Conservation (phyloP, 2,797 vertebrate species). For the Sebastes reedi region DNA sequence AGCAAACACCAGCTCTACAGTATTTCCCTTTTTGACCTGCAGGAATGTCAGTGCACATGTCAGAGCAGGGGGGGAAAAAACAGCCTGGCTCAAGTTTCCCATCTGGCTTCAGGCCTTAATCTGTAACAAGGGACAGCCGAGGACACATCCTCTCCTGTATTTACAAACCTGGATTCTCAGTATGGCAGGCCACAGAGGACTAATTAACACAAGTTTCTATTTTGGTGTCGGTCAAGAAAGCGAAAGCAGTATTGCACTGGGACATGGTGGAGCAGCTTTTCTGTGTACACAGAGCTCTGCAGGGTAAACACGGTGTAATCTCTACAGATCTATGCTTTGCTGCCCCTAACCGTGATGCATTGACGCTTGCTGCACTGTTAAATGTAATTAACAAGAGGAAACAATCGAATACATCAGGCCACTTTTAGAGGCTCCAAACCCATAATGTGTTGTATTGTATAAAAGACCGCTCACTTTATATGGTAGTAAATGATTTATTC, state of each 20-base stretch:
- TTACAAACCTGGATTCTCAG: conserved; percentile 57
- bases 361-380: conserved; percentile 10
- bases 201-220: conserved; percentile 73
- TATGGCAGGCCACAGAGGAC: conserved; percentile 59
- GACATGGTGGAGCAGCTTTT: conserved; percentile 39
- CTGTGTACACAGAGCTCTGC: conserved; percentile 51
- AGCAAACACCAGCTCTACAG: conserved; percentile 33
- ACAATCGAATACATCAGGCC: neutral
- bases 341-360: neutral
- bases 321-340: conserved; percentile 28
- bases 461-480: neutral
- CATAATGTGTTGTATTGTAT: neutral
- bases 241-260: conserved; percentile 23
- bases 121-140: conserved; percentile 50
- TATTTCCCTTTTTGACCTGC: conserved; percentile 42
- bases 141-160: conserved; percentile 57
- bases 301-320: conserved; percentile 44
- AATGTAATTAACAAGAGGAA: conserved; percentile 24
- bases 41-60: conserved; percentile 48
- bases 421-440: neutral
- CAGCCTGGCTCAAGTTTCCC: conserved; percentile 38
- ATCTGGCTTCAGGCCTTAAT: conserved; percentile 55
- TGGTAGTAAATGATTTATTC: neutral
- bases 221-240: conserved; percentile 61
- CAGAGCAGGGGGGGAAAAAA: neutral